phyloP scores from a whole-genome alignment of 2,113 vertebrate genomes.

The Echinops telfairi region DNA sequence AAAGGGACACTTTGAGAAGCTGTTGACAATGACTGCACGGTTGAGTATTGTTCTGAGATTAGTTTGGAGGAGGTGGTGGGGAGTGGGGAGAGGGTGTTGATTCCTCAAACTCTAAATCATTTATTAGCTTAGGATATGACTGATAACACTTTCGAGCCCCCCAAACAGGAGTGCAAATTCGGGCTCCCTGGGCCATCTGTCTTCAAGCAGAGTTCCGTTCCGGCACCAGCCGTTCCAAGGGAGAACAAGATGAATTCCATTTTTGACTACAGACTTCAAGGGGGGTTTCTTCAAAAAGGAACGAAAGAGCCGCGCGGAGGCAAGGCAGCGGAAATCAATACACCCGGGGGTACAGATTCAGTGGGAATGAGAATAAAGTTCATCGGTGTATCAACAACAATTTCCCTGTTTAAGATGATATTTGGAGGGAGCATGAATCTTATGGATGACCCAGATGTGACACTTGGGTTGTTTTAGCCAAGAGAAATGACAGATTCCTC shows the following conservation, averaged over 20 bases:
- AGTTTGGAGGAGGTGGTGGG: slow-evolving; percentile 74
- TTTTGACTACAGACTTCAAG: slow-evolving; percentile 69
- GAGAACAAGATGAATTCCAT: slow-evolving; percentile 70
- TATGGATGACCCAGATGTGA: background rate
- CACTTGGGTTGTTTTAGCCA: slow-evolving; percentile 6
- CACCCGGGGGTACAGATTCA: slow-evolving; percentile 36
- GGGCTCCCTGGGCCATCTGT: slow-evolving; percentile 32
- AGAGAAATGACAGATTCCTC: slow-evolving; percentile 56
- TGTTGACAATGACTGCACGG: slow-evolving; percentile 84
- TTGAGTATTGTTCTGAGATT: slow-evolving; percentile 84
- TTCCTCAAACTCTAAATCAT: slow-evolving; percentile 60
- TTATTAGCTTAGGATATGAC: slow-evolving; percentile 68
- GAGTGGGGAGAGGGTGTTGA: slow-evolving; percentile 9
- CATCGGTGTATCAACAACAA: slow-evolving; percentile 58
- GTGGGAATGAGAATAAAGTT: slow-evolving; percentile 64
- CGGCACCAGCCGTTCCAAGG: slow-evolving; percentile 69
- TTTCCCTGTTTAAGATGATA: slow-evolving; percentile 48
- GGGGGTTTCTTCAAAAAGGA: slow-evolving; percentile 60
- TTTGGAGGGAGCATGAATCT: slow-evolving; percentile 61
- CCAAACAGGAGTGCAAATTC: slow-evolving; percentile 79
- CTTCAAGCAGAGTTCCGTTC: slow-evolving; percentile 46
- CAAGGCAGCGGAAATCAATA: slow-evolving; percentile 66
- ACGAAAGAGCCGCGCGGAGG: slow-evolving; percentile 47
- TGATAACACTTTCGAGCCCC: slow-evolving; percentile 65
- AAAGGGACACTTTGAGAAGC: slow-evolving; percentile 83